Evolutionary conservation across 2,797 vertebrate genomes (phyloP), one percentile per base, ranked within the genome.

Genomic region (Perdix hodgsoniae): DNA sequence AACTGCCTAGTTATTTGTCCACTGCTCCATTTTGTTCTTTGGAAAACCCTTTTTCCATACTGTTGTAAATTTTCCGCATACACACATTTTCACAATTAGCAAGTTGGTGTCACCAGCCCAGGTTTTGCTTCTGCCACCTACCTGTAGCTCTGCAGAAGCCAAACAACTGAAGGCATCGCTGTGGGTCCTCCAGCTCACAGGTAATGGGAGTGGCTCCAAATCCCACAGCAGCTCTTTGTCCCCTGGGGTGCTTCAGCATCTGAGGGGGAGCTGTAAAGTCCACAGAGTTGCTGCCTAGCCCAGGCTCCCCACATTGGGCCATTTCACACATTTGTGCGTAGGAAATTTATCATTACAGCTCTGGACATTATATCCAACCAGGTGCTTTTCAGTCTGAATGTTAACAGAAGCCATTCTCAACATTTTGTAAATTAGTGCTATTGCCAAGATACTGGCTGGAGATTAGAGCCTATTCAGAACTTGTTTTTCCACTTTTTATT

Each of bases 301-400:
- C 10, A 0, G 0, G 0, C 29, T 54, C 27, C 35, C 54, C 6
- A 2, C 23, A 61, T 79, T 50, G 45, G 44, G 42, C 35, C 11
- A 12, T 45, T 91, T 72, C 3, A 1, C 14, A 18, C 0, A 0
- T 26, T 56, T 45, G 29, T 33, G 31, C 3, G 0, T n/a, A 65
- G 42, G 16, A 66, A 52, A 18, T 5, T 1, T 59, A 47, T 60
- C n/a, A 10, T 61, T 72, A 69, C 47, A 71, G 33, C 31, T 59
- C 31, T 2, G 17, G 24, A 65, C 0, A 0, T 52, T 61, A 44
- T 1, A 90, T 37, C 14, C 67, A 87, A 13, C 40, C 83, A n/a
- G 45, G 29, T 52, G 21, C 29, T 86, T 79, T 86, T 39, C 76
- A 79, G 60, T n/a, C 16, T 69, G 40, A 14, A 33, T 78, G n/a